Evolutionary conservation across 23 tunicate species (phyloP).

Genomic region (Diplosoma virens): DNA sequence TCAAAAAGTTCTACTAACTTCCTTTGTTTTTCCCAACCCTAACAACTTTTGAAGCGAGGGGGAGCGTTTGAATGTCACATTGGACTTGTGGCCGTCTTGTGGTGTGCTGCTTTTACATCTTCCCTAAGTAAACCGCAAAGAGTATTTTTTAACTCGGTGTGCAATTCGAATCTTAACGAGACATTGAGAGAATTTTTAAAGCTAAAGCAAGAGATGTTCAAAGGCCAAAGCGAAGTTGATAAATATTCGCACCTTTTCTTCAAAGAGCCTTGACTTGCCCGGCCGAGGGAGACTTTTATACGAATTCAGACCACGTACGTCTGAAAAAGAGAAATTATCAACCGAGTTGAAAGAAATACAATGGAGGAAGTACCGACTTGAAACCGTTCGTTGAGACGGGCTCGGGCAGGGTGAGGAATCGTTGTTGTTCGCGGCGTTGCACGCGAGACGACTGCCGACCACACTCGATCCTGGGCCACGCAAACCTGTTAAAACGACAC

Average conservation of each 20-base stretch:
- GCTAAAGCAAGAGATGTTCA: no score
- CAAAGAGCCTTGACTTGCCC: slow-evolving; percentile 35
- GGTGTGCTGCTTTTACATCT: no score
- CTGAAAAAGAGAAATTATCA: not conserved
- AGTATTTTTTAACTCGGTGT: no score
- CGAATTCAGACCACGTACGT: slow-evolving; percentile 24
- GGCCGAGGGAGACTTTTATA: slow-evolving; percentile 81
- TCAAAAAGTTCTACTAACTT: not conserved
- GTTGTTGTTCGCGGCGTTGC: slow-evolving; percentile 24
- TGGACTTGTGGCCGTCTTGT: no score
- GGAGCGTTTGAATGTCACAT: slow-evolving; percentile 43
- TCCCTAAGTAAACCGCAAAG: no score
- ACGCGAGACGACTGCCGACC: slow-evolving; percentile 77
- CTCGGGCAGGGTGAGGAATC: slow-evolving; percentile 27
- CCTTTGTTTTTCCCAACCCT: slow-evolving; percentile 45
- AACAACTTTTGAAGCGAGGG: slow-evolving; percentile 73
- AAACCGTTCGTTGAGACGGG: slow-evolving; percentile 16
- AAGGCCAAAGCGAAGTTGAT: no score
- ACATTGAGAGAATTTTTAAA: no score
- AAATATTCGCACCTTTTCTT: slow-evolving; percentile 24
- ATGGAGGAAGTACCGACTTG: not conserved
- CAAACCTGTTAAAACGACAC: no score
- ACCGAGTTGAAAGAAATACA: not conserved
- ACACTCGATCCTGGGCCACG: slow-evolving; percentile 49
- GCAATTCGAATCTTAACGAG: no score